phyloP scores from a whole-genome alignment of 2,797 vertebrate genomes.

The Brotula barbata region DNA sequence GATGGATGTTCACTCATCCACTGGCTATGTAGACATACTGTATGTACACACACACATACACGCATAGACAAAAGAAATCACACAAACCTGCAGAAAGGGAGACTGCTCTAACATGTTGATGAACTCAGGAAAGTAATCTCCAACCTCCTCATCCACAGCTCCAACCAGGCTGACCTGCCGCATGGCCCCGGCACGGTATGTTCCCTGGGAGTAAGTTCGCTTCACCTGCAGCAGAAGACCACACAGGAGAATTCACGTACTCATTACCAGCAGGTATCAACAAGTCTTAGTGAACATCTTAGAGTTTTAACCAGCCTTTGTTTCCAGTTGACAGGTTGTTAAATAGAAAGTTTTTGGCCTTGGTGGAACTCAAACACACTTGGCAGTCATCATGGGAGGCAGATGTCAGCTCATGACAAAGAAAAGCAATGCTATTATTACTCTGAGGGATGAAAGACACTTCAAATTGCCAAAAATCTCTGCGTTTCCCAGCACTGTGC shows the following conservation, averaged over 20 bases:
- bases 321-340: not conserved
- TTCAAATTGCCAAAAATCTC: not conserved
- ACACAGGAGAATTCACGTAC: constrained; percentile 27
- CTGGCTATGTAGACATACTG: not conserved
- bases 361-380: not conserved
- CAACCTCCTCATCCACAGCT: constrained; percentile 98
- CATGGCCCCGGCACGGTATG: constrained; percentile 98
- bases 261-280: not conserved
- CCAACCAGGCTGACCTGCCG: constrained; percentile 98
- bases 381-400: constrained; percentile 1
- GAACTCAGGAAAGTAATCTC: constrained; percentile 98
- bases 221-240: constrained; percentile 83
- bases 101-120: constrained; percentile 94
- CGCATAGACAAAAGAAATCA: not conserved
- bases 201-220: constrained; percentile 97
- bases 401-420: not conserved
- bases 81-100: constrained; percentile 92
- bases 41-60: not conserved
- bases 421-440: not conserved
- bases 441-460: not conserved
- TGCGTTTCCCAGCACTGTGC: not conserved
- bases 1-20: constrained; percentile 1
- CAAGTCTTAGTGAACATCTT: not conserved
- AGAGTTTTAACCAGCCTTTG: constrained; percentile 4
- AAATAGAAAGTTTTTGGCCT: not conserved